phyloP scores from a whole-genome alignment of 2,888 invertebrate species.

The Gonocerus acuteangulatus region DNA sequence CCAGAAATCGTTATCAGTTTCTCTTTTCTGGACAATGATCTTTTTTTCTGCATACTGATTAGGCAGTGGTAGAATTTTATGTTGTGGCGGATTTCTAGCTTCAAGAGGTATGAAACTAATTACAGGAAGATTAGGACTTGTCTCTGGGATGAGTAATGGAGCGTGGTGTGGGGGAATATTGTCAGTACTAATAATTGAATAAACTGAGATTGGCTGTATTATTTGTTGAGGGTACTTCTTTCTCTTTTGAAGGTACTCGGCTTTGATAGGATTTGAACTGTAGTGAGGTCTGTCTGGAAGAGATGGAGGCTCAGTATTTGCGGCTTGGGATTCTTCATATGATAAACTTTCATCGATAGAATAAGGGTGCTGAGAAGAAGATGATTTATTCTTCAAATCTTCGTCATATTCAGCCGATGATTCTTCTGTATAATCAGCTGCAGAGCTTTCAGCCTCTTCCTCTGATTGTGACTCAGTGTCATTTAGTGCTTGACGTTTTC shows the following conservation, averaged over 20 bases:
- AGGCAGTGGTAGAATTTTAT: not conserved
- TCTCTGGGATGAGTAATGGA: not conserved
- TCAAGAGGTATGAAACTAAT: not conserved
- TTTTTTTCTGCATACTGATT: slow-evolving; percentile 27
- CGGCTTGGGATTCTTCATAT: too few relatives aligned
- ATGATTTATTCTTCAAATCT: too few relatives aligned
- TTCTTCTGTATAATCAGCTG: too few relatives aligned
- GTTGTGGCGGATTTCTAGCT: not conserved
- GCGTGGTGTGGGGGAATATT: not conserved
- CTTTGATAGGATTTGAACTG: too few relatives aligned
- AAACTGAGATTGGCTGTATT: slow-evolving; percentile 11
- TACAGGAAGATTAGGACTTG: not conserved
- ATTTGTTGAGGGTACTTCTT: not conserved
- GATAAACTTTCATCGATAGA: too few relatives aligned
- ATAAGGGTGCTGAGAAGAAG: too few relatives aligned
- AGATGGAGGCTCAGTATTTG: too few relatives aligned
- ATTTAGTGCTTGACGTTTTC: too few relatives aligned
- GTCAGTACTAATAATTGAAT: slow-evolving; percentile 18
- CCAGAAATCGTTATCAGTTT: slow-evolving; percentile 26
- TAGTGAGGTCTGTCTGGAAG: too few relatives aligned
- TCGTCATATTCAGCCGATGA: too few relatives aligned
- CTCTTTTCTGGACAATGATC: slow-evolving; percentile 20
- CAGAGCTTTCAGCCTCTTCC: too few relatives aligned
- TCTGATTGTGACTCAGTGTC: too few relatives aligned
- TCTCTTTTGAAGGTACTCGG: not conserved